Evolutionary conservation across 1,140 invertebrate species (phyloP).

Genomic region (Pseudomyrmex dendroicus): DNA sequence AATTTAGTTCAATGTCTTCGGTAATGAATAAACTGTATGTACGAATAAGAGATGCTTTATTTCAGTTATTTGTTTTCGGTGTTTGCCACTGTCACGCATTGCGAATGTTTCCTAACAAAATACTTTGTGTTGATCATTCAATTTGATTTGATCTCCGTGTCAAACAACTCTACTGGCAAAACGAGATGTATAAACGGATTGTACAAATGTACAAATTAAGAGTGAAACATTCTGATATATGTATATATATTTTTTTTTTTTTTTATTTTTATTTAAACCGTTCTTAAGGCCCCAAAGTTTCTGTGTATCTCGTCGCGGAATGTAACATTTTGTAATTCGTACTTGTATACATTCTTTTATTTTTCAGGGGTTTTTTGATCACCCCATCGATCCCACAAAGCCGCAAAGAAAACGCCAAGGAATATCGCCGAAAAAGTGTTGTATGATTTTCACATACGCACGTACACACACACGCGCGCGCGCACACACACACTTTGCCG

Average conservation of each 20-base stretch:
- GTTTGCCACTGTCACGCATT: not conserved
- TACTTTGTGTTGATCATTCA: no score
- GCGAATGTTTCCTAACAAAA: no score
- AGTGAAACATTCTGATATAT: not conserved
- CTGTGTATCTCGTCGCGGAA: conserved; percentile 11
- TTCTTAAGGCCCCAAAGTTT: conserved; percentile 58
- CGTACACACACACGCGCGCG: no score
- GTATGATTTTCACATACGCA: not conserved
- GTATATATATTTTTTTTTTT: conserved; percentile 17
- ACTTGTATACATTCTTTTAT: conserved; percentile 34
- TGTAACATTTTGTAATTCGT: conserved; percentile 40
- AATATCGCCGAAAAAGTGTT: conserved; percentile 9
- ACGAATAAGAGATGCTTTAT: conserved; percentile 9
- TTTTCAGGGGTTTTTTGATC: conserved; percentile 4
- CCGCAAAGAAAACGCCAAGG: not conserved
- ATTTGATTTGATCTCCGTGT: not conserved
- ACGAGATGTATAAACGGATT: not conserved
- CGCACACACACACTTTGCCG: no score
- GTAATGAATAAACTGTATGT: conserved; percentile 44
- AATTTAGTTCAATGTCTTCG: not conserved
- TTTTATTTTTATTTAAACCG: conserved; percentile 19
- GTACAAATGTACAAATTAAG: not conserved
- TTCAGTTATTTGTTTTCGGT: not conserved
- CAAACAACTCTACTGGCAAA: conserved; percentile 7
- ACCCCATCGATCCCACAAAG: not conserved